Evolutionary conservation across 2,797 vertebrate genomes (phyloP), one percentile per base, ranked within the genome.

Genomic region (Sebastes baramenuke): DNA sequence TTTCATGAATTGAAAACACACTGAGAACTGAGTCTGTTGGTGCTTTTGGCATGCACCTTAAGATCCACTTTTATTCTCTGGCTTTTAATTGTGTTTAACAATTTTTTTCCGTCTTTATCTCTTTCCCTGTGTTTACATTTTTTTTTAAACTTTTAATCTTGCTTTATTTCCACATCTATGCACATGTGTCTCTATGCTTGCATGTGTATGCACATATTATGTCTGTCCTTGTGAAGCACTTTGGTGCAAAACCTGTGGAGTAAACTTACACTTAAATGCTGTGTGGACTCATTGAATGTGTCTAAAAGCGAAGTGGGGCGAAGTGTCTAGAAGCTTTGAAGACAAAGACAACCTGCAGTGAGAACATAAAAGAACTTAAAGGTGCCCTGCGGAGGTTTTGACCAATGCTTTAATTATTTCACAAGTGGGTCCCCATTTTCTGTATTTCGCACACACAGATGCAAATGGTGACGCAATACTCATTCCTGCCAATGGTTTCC

Each of bases 71-170:
- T 9, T 56, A 14, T 14, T 14, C 13, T 56, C 22, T 56, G 18
- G 18, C 8, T 49, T 49, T 49, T 49, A 46, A 46, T 46, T 49
- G 18, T 20, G 46, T 49, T 49, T 20, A 49, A 49, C 42, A 8
- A 2, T 20, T n/a, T 0, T 9, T 49, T 49, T 49, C 42, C 2
- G 6, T 58, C 24, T 27, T 13, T 13, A 25, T 58, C 55, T 7
- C 0, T 1, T 56, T 27, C 24, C 55, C 24, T 25, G 0, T 0
- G 55, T 58, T 27, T 56, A 4, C 0, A 25, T 56, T 56, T 0
- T 14, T 7, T 25, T 56, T 20, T 4, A 25, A 56, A 56, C 55
- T 46, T 46, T 46, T 0, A 46, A 20, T 46, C 42, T 25, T 56
- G 2, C 1, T 14, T 25, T 25, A 25, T 4, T 56, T 27, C 10